These are phyloP conservation scores for Eunapius fragilis DNA, from an alignment of 37 sponge, comb jelly and placozoan genomes.

Conservation along the genomic window DNA sequence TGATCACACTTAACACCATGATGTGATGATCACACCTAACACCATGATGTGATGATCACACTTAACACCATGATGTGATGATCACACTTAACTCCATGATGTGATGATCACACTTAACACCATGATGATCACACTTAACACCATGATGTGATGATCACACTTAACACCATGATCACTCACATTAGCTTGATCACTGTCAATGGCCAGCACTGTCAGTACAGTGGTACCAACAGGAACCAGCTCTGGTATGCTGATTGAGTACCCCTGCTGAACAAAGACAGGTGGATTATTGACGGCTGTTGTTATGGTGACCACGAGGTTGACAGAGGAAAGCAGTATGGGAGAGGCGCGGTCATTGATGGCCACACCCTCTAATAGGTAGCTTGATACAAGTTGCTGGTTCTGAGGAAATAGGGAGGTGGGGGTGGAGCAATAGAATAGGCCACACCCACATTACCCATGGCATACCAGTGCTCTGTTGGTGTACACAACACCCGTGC, in stretches of 20 bases:
- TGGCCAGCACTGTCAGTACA: slow-evolving; percentile 54
- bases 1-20: too few relatives aligned
- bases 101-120: too few relatives aligned
- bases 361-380: slow-evolving; percentile 28
- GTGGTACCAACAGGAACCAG: neutral
- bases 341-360: slow-evolving; percentile 23
- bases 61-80: too few relatives aligned
- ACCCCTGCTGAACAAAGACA: slow-evolving; percentile 1
- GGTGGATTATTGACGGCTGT: slow-evolving; percentile 47
- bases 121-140: too few relatives aligned
- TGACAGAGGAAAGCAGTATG: neutral
- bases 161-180: slow-evolving; percentile 9
- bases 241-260: slow-evolving; percentile 35
- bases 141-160: too few relatives aligned
- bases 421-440: neutral
- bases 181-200: slow-evolving; percentile 29
- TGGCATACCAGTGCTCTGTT: slow-evolving; percentile 9
- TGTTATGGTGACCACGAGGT: slow-evolving; percentile 16
- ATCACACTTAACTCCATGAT: too few relatives aligned
- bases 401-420: neutral
- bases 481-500: slow-evolving; percentile 34
- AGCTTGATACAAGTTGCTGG: neutral
- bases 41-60: too few relatives aligned
- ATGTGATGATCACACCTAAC: too few relatives aligned
- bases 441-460: neutral